Conservation (phyloP, 2,888 invertebrate genomes). For the Phorcus lineatus region DNA sequence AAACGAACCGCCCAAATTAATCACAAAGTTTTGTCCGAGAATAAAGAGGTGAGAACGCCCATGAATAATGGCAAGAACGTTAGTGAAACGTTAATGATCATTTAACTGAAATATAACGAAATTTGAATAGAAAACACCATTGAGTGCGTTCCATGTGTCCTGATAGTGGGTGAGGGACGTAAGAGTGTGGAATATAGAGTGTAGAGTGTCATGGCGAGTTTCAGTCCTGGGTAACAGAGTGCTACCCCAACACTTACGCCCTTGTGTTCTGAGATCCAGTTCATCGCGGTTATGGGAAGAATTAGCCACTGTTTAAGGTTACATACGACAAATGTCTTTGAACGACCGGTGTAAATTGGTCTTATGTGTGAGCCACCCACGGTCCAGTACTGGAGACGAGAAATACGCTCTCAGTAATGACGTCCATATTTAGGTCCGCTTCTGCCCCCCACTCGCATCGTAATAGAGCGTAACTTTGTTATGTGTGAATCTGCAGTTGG, state of each 20-base stretch:
- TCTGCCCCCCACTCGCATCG: background rate
- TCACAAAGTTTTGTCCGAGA: too few relatives aligned
- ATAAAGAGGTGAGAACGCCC: background rate
- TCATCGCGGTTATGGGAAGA: constrained; percentile 22
- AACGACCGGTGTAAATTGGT: constrained; percentile 30
- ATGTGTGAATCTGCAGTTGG: background rate
- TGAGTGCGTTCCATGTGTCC: too few relatives aligned
- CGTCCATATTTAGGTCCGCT: constrained; percentile 25
- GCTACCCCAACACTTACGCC: background rate
- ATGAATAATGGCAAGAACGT: background rate
- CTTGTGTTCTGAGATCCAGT: background rate
- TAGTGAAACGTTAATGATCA: too few relatives aligned
- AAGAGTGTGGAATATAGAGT: too few relatives aligned
- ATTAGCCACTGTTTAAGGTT: constrained; percentile 37
- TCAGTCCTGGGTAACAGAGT: background rate
- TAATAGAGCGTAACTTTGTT: background rate
- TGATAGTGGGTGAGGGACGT: too few relatives aligned
- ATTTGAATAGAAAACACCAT: too few relatives aligned
- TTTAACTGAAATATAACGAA: too few relatives aligned
- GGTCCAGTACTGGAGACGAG: background rate
- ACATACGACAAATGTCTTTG: constrained; percentile 40
- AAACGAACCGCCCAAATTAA: too few relatives aligned
- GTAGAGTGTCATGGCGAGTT: too few relatives aligned
- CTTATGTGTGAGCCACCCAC: constrained; percentile 35
- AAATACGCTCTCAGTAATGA: constrained; percentile 23